These are phyloP conservation scores for Oceanites oceanicus DNA, from an alignment of 2,113 vertebrate species.

Conservation along the genomic window DNA sequence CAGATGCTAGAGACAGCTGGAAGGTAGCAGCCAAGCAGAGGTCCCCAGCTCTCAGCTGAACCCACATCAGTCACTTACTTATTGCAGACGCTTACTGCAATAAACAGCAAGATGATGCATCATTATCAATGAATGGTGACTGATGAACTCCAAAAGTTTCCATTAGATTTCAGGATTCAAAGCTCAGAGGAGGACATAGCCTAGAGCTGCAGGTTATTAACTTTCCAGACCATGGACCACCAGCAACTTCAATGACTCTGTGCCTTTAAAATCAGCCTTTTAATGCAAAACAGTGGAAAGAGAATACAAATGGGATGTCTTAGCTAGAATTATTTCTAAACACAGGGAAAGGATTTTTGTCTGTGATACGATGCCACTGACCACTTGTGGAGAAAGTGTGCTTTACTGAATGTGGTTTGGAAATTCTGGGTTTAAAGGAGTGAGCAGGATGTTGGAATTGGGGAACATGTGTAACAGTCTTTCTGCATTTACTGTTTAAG, in stretches of 20 bases:
- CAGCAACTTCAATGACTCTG: neutral
- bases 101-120: neutral
- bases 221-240: neutral
- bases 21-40: neutral
- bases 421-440: neutral
- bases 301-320: neutral
- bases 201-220: neutral
- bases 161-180: neutral
- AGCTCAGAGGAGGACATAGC: neutral
- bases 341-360: neutral
- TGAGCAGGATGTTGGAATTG: neutral
- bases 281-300: neutral
- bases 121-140: neutral
- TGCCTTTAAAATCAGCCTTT: neutral
- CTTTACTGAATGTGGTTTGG: neutral
- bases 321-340: neutral
- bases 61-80: neutral
- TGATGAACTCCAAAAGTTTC: neutral
- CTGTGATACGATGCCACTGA: neutral
- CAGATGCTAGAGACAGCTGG: neutral
- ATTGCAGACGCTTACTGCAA: neutral
- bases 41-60: neutral
- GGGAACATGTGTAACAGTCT: neutral
- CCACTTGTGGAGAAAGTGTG: neutral
- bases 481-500: neutral